These are phyloP conservation scores for Psophia crepitans DNA, from an alignment of 2,113 vertebrate genomes.

Conservation along the genomic window DNA sequence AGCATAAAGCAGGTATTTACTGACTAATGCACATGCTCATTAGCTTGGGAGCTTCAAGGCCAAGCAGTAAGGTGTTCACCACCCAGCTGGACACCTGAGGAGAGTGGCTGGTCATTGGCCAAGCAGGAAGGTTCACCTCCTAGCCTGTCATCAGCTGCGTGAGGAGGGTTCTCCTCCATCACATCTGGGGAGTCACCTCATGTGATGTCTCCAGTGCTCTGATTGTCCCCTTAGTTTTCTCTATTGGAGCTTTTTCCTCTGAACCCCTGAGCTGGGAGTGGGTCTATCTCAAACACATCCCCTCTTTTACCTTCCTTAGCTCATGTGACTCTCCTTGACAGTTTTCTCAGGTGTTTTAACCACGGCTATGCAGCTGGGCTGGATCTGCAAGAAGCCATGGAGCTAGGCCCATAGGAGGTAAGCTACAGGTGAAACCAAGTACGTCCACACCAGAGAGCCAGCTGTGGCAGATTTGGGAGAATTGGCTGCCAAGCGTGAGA, in stretches of 20 bases:
- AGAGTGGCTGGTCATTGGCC: neutral
- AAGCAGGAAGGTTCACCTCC: neutral
- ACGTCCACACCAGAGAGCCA: neutral
- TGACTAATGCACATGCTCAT: neutral
- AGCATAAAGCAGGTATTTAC: neutral
- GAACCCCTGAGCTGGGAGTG: neutral
- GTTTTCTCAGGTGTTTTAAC: neutral
- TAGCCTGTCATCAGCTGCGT: too few species aligned
- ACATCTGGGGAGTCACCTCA: neutral
- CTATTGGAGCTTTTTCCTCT: neutral
- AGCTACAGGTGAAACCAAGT: neutral
- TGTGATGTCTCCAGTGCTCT: neutral
- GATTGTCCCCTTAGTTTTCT: neutral
- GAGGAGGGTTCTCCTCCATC: neutral
- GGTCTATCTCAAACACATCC: neutral
- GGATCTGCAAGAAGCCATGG: neutral
- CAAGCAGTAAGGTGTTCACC: neutral
- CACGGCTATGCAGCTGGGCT: neutral
- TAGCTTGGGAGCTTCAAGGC: neutral
- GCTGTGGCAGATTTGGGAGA: neutral
- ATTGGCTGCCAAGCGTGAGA: neutral
- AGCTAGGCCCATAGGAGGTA: neutral
- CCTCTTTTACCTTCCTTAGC: neutral
- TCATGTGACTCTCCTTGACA: neutral
- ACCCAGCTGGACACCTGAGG: neutral